Base-by-base conservation (phyloP, 2,888 invertebrate genomes). In the Ochropleura plecta region DNA sequence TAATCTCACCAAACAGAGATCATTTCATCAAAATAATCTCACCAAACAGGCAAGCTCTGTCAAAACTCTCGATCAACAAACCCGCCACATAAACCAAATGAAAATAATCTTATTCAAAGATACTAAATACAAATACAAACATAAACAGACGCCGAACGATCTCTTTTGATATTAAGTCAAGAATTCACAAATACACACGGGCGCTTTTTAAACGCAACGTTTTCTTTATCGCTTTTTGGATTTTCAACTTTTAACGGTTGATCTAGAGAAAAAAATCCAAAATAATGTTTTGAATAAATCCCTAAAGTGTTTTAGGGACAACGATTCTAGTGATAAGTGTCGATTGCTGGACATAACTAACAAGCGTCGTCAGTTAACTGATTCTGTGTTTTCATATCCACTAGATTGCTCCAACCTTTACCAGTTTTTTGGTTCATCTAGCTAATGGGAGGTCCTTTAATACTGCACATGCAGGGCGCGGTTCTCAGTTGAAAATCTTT, bases 141-240 rank as follows among this genome's bases (percentile, higher is more conserved):
- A 75, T 16, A 48, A 74, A 64, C 57, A 62, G 44, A 68, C 18
- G 7, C 8, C 60, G 65, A 82, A 69, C 53, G 49, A 55, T 42
- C 14, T 20, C 14, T 8, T 49, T 49, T 18, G 20, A 57, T 73
- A 70, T 66, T 42, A 20, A 67, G 55, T 55, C 30, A 53, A 63
- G 65, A 70, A 60, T 60, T 6, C 1, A 53, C n/a, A 5, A 30
- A 30, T 16, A 16, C 44, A 10, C 62, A 62, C 62, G 14, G n/a
- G n/a, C n/a, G 44, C 12, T 62, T 44, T 14, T 62, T 20, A 44
- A 44, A n/a, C 44, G n/a, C 62, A n/a, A 1, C n/a, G 6, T 62
- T 44, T 62, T 18, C 0, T 42, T 18, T 3, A 42, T 14, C 20
- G 20, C 3, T 30, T 30, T 1, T 8, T 8, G 16, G 3, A 57